Conservation (phyloP, 2,797 vertebrate genomes). For the Siniperca scherzeri region DNA sequence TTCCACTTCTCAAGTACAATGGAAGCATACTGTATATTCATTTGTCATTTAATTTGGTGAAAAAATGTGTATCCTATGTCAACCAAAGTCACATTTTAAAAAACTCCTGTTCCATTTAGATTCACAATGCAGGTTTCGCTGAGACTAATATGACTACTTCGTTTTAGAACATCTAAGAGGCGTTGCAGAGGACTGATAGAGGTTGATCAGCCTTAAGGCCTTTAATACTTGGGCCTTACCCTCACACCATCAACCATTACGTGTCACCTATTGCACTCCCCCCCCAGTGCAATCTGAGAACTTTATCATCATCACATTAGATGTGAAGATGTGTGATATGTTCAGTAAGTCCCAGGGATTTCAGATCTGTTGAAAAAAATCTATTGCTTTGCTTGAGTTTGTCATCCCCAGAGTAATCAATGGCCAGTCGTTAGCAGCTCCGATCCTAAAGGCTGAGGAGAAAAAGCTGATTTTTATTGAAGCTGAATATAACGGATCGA, state of each 20-base stretch:
- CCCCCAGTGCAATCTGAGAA: constrained; percentile 38
- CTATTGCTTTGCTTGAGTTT: constrained; percentile 40
- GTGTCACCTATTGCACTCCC: neutral
- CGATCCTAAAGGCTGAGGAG: constrained; percentile 31
- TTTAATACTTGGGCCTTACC: neutral
- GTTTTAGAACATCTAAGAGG: neutral
- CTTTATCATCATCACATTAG: constrained; percentile 53
- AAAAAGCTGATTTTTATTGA: constrained; percentile 53
- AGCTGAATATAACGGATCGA: constrained; percentile 44
- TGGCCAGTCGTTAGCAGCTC: constrained; percentile 29
- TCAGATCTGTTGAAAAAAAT: constrained; percentile 50
- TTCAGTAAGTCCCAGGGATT: constrained; percentile 47
- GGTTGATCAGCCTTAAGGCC: neutral
- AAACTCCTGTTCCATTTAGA: neutral
- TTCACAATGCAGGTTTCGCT: neutral
- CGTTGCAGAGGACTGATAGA: neutral
- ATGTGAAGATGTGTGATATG: constrained; percentile 46
- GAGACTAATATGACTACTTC: neutral
- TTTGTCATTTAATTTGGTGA: neutral
- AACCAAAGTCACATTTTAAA: neutral
- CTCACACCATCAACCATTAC: constrained; percentile 1
- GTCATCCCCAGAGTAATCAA: constrained; percentile 49
- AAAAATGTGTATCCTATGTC: neutral
- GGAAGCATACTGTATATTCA: neutral
- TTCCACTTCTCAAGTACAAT: neutral